phyloP scores from a whole-genome alignment of 2,113 vertebrate genomes.

The Ranitomeya variabilis region DNA sequence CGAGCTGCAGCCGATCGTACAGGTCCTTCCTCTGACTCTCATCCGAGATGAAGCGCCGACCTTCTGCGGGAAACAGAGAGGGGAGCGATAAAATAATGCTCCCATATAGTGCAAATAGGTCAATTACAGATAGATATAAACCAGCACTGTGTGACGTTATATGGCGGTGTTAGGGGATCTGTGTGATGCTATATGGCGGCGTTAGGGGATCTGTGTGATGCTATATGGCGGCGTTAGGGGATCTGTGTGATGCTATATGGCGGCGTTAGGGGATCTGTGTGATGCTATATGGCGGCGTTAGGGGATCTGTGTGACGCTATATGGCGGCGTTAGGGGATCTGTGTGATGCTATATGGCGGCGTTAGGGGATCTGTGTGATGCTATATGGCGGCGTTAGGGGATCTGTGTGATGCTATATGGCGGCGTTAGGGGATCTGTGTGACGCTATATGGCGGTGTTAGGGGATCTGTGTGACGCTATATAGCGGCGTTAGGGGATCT shows the following conservation, averaged over 20 bases:
- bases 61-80: conserved; percentile 74
- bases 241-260: too few species aligned
- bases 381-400: too few species aligned
- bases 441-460: too few species aligned
- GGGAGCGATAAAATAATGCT: background rate
- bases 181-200: too few species aligned
- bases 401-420: background rate
- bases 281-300: too few species aligned
- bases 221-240: background rate
- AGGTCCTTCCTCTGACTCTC: conserved; percentile 80
- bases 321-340: too few species aligned
- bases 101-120: background rate
- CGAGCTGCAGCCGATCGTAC: conserved; percentile 77
- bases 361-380: too few species aligned
- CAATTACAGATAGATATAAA: background rate
- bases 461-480: too few species aligned
- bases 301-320: background rate
- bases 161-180: too few species aligned
- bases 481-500: background rate
- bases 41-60: conserved; percentile 86
- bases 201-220: background rate
- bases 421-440: too few species aligned
- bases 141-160: background rate
- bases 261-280: too few species aligned
- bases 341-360: too few species aligned